Evolutionary conservation across 1,140 invertebrate genomes (phyloP), one percentile per base, ranked within the genome.

Genomic region (Lethocerus indicus): DNA sequence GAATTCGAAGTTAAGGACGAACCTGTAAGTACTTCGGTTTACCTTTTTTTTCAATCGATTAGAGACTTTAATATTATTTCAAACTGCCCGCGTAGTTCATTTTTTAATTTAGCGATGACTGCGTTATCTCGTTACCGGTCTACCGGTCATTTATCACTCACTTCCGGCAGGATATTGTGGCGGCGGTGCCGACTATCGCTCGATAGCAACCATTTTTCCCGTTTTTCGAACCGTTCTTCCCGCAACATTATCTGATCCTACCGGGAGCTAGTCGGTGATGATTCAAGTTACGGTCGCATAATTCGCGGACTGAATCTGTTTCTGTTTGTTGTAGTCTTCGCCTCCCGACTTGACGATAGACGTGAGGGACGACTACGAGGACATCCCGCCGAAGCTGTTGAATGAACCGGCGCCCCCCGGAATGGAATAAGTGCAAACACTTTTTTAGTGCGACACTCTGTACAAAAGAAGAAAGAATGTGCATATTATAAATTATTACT

Each of bases 1-100:
- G 49, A 55, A 24, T 52, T 54, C 28, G 46, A 47, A n/a, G 51
- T 61, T 7, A 61, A 61, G 46, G 45, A 47, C 35, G 59, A 61
- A 52, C 59, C 59, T 14, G 55, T 56, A 51, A 54, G 50, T 54
- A n/a, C n/a, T n/a, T n/a, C n/a, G n/a, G n/a, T n/a, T n/a, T n/a
- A n/a, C n/a, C n/a, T n/a, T n/a, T n/a, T n/a, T n/a, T n/a, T n/a
- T n/a, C n/a, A n/a, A n/a, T n/a, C n/a, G n/a, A n/a, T n/a, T n/a
- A n/a, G n/a, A n/a, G n/a, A n/a, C n/a, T n/a, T n/a, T n/a, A n/a
- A n/a, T n/a, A n/a, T n/a, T n/a, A n/a, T n/a, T n/a, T n/a, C n/a
- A n/a, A n/a, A n/a, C n/a, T n/a, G n/a, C n/a, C n/a, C n/a, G n/a
- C n/a, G n/a, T n/a, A n/a, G n/a, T n/a, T n/a, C n/a, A n/a, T n/a